Base-by-base conservation (phyloP, 1,140 invertebrate species). In the Babylonia areolata region DNA sequence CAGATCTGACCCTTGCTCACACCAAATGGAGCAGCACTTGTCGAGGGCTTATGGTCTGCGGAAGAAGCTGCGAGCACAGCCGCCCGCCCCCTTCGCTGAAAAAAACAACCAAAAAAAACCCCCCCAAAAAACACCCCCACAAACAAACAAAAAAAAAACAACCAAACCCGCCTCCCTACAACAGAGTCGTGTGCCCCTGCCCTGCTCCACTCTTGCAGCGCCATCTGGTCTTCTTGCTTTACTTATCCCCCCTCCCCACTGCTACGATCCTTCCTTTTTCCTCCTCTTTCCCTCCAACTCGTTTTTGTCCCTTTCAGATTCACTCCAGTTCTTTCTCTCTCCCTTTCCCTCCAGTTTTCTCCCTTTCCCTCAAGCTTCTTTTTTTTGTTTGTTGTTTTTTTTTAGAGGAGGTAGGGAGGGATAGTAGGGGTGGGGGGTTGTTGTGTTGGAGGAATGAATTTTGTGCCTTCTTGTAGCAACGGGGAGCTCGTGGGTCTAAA, bases 11-110 rank as follows among this genome's bases (percentile, higher is more conserved):
- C 82, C 69, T 42, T 84, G 82, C 64, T 73, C 82, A 6, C n/a
- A n/a, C 42, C 64, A 73, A 84, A 84, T 84, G 82, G 82, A 84
- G 82, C 82, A 84, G 69, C 69, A 46, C 82, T 75, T 84, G 82
- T 84, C 37, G 37, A 28, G 15, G 42, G 51, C 81, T 64, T 58
- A 82, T 37, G 81, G 15, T 82, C 51, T 39, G 15, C 69, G 58
- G 39, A 46, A 33, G 37, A 54, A 82, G n/a, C 81, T 35, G 54
- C 81, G 1, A 33, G 54, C 81, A 82, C 31, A n/a, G 12, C 11
- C 12, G n/a, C 31, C 58, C n/a, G n/a, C n/a, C n/a, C n/a, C n/a
- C n/a, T n/a, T n/a, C n/a, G n/a, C n/a, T n/a, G n/a, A n/a, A n/a
- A n/a, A n/a, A n/a, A n/a, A n/a, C n/a, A n/a, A n/a, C n/a, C n/a